These are phyloP conservation scores for Ophion costatus DNA, from an alignment of 2,888 invertebrate species.

Conservation along the genomic window DNA sequence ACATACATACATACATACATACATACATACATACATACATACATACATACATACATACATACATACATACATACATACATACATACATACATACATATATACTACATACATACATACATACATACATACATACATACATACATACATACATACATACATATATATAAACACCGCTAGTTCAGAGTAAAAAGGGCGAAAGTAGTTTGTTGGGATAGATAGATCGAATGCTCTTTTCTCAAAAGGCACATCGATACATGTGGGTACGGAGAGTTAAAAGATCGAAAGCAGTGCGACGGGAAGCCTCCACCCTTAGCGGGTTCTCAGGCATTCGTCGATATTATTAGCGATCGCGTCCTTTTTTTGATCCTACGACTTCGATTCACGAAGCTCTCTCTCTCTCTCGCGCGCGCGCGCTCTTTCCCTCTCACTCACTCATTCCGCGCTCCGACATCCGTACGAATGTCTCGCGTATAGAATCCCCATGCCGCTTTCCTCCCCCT, in stretches of 20 bases:
- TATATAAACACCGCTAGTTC: background rate
- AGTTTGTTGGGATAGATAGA: background rate
- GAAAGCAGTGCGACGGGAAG: constrained; percentile 50
- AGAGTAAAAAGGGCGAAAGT: background rate
- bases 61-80: background rate
- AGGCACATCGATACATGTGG: background rate
- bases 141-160: constrained; percentile 5
- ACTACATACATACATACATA: background rate
- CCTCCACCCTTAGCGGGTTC: constrained; percentile 79
- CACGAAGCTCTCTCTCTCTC: constrained; percentile 47
- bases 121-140: background rate
- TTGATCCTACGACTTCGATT: constrained; percentile 74
- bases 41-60: background rate
- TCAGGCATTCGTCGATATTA: constrained; percentile 81
- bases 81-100: constrained; percentile 25
- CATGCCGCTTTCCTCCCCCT: background rate
- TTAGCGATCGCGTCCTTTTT: constrained; percentile 82
- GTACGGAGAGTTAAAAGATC: constrained; percentile 49
- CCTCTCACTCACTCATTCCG: background rate
- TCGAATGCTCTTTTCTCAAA: background rate
- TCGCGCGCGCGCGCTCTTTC: constrained; percentile 21
- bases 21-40: background rate
- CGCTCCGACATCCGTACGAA: background rate
- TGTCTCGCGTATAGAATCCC: constrained; percentile 20
- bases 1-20: constrained; percentile 12